Conservation (phyloP, 2,797 vertebrate genomes). For the Enteromius paludinosus region DNA sequence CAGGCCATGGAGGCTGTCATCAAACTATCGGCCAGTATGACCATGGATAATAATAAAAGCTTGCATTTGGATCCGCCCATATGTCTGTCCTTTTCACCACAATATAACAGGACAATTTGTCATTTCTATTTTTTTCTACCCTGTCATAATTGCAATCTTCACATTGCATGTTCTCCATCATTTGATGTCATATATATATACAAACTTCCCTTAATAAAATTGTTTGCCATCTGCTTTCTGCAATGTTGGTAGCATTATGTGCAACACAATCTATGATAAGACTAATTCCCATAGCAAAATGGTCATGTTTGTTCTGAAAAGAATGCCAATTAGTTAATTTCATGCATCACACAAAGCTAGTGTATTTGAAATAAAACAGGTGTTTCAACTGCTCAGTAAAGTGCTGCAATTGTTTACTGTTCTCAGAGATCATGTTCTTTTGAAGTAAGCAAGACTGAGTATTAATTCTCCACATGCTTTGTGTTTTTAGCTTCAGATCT, state of each 20-base stretch:
- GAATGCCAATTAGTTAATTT: background rate
- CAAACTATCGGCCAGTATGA: too few relatives aligned
- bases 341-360: background rate
- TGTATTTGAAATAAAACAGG: background rate
- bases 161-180: background rate
- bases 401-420: background rate
- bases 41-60: too few relatives aligned
- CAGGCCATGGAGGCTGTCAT: too few relatives aligned
- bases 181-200: background rate
- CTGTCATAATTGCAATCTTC: background rate
- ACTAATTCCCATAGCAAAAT: background rate
- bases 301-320: background rate
- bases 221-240: background rate
- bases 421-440: background rate
- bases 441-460: background rate
- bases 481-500: background rate
- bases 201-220: background rate
- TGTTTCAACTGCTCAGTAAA: background rate
- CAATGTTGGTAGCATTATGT: background rate
- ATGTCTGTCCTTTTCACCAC: too few relatives aligned
- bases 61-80: too few relatives aligned
- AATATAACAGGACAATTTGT: background rate
- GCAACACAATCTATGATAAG: background rate
- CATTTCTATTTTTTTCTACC: background rate
- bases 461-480: slow-evolving; percentile 6